These are phyloP conservation scores for Oscheius sp. DNA, from an alignment of 1,140 invertebrate genomes.

Conservation along the genomic window DNA sequence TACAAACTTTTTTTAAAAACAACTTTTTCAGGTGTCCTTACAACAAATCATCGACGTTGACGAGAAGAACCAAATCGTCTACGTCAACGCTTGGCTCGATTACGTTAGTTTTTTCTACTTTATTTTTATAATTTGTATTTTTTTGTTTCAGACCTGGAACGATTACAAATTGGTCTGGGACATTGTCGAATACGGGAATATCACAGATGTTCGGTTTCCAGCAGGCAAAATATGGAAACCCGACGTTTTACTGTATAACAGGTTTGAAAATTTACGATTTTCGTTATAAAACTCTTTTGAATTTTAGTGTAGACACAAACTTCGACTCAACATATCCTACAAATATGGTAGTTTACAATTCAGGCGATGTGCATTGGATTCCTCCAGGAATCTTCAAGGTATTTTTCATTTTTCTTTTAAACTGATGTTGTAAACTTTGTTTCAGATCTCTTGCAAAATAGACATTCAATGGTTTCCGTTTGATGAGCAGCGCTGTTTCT, in stretches of 20 bases:
- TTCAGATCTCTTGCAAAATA: slow-evolving; percentile 58
- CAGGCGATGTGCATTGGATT: slow-evolving; percentile 56
- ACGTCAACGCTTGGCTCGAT: slow-evolving; percentile 60
- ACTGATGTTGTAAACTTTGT: neutral
- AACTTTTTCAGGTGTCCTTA: slow-evolving; percentile 28
- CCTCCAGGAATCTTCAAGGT: slow-evolving; percentile 60
- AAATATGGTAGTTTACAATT: slow-evolving; percentile 58
- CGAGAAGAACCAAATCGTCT: slow-evolving; percentile 58
- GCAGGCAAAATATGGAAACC: slow-evolving; percentile 96
- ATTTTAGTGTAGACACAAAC: slow-evolving; percentile 52
- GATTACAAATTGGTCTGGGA: slow-evolving; percentile 98
- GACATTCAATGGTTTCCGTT: slow-evolving; percentile 61
- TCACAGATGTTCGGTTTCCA: slow-evolving; percentile 91
- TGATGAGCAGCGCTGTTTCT: slow-evolving; percentile 59
- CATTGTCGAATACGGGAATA: slow-evolving; percentile 87
- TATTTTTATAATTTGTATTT: neutral
- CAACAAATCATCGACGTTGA: slow-evolving; percentile 99
- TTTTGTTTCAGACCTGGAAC: slow-evolving; percentile 76
- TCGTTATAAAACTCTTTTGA: slow-evolving; percentile 1
- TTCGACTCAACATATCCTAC: slow-evolving; percentile 61
- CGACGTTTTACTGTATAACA: slow-evolving; percentile 98
- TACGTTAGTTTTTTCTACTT: slow-evolving; percentile 39
- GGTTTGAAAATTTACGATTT: slow-evolving; percentile 63
- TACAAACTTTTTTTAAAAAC: no score
- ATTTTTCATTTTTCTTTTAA: no score